These are phyloP conservation scores for Falco novaeseelandiae DNA, from an alignment of 2,797 vertebrate species.

Conservation along the genomic window DNA sequence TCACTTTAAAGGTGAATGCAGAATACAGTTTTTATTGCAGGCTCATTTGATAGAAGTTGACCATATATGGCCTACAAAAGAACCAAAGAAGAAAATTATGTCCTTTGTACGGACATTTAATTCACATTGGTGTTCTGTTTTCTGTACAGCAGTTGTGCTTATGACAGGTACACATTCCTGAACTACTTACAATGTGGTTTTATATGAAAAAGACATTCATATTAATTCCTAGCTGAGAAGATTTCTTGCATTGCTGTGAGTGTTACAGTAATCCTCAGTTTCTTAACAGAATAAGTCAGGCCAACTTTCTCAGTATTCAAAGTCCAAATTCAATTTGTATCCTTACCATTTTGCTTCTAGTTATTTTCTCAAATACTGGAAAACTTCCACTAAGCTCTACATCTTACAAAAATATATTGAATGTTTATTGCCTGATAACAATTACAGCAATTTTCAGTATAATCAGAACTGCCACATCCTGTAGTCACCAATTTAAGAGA, in stretches of 20 bases:
- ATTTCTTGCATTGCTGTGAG: not conserved
- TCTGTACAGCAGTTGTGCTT: conserved; percentile 57
- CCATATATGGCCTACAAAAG: conserved; percentile 67
- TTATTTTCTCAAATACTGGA: conserved; percentile 53
- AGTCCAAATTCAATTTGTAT: conserved; percentile 50
- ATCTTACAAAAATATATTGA: conserved; percentile 49
- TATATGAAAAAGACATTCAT: conserved; percentile 50
- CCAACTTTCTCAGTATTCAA: conserved; percentile 29
- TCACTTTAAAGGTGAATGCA: conserved; percentile 39
- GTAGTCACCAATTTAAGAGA: conserved; percentile 59
- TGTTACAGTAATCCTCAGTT: conserved; percentile 41
- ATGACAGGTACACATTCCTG: conserved; percentile 61
- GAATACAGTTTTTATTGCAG: conserved; percentile 44
- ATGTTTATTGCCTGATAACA: conserved; percentile 67
- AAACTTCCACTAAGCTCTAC: conserved; percentile 31
- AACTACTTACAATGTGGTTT: conserved; percentile 6
- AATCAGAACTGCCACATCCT: conserved; percentile 62
- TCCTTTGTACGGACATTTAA: conserved; percentile 48
- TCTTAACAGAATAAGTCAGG: conserved; percentile 26
- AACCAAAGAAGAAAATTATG: conserved; percentile 41
- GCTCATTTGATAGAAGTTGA: conserved; percentile 47
- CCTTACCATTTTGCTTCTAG: conserved; percentile 34
- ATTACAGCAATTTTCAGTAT: conserved; percentile 55
- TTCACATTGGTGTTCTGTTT: conserved; percentile 66
- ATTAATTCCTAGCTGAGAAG: conserved; percentile 51